Conservation (phyloP, 1,140 invertebrate species). For the Heliconius congener region DNA sequence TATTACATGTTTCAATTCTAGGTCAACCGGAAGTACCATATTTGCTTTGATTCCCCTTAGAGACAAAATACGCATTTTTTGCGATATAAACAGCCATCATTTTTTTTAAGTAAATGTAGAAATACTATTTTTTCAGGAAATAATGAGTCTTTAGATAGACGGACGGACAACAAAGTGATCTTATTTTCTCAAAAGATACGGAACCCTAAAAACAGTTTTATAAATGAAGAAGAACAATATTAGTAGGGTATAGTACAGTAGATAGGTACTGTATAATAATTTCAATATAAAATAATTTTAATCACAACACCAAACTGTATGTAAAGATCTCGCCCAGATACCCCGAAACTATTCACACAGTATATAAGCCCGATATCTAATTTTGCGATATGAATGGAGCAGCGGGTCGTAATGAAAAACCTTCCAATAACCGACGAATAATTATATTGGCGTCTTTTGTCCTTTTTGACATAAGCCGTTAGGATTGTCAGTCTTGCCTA, state of each 20-base stretch:
- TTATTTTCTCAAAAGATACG: too few species aligned
- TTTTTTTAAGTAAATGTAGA: too few species aligned
- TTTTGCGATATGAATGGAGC: slow-evolving; percentile 33
- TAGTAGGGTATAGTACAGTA: neutral
- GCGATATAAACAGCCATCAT: too few species aligned
- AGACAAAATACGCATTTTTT: too few species aligned
- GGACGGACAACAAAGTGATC: too few species aligned
- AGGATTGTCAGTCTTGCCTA: neutral
- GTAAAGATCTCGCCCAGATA: neutral
- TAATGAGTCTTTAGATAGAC: too few species aligned
- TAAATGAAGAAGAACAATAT: neutral
- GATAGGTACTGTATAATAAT: neutral
- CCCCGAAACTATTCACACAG: slow-evolving; percentile 24
- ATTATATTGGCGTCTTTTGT: slow-evolving; percentile 19
- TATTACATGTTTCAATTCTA: too few species aligned
- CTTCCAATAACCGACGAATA: slow-evolving; percentile 29
- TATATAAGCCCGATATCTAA: slow-evolving; percentile 36
- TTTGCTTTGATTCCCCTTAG: too few species aligned
- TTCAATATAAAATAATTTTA: neutral
- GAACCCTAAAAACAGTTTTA: too few species aligned
- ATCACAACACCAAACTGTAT: neutral
- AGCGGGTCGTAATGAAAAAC: slow-evolving; percentile 33
- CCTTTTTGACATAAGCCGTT: neutral
- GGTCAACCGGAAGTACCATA: too few species aligned
- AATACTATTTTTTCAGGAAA: too few species aligned